phyloP scores from a whole-genome alignment of 2,113 vertebrate genomes.

The Gallinago undulata region DNA sequence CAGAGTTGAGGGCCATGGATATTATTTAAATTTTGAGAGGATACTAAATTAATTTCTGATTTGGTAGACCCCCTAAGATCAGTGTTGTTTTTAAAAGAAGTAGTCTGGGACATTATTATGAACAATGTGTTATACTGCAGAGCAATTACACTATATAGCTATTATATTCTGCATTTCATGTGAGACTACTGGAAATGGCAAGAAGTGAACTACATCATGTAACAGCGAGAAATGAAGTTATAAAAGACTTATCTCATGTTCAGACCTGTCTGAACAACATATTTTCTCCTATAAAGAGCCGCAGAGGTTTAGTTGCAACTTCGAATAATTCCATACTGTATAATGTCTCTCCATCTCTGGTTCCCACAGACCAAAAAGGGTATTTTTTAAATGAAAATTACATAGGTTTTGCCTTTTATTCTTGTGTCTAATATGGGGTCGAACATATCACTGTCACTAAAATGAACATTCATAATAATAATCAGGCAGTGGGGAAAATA shows the following conservation, averaged over 20 bases:
- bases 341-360: not conserved
- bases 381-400: not conserved
- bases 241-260: not conserved
- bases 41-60: slow-evolving; percentile 34
- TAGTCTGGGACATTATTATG: not conserved
- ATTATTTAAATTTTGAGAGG: slow-evolving; percentile 12
- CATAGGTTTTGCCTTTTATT: not conserved
- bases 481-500: not conserved
- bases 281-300: not conserved
- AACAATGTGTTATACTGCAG: not conserved
- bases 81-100: slow-evolving; percentile 11
- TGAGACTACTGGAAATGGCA: not conserved
- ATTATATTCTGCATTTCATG: not conserved
- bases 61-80: not conserved
- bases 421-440: not conserved
- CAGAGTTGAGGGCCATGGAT: not conserved
- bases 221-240: not conserved
- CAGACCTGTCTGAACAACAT: not conserved
- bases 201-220: not conserved
- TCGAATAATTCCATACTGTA: not conserved
- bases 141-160: not conserved
- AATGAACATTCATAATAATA: not conserved
- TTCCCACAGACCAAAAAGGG: not conserved
- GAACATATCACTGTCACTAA: not conserved
- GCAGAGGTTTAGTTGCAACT: not conserved